Evolutionary conservation across 2,113 vertebrate genomes (phyloP).

Genomic region (Ranitomeya imitator): DNA sequence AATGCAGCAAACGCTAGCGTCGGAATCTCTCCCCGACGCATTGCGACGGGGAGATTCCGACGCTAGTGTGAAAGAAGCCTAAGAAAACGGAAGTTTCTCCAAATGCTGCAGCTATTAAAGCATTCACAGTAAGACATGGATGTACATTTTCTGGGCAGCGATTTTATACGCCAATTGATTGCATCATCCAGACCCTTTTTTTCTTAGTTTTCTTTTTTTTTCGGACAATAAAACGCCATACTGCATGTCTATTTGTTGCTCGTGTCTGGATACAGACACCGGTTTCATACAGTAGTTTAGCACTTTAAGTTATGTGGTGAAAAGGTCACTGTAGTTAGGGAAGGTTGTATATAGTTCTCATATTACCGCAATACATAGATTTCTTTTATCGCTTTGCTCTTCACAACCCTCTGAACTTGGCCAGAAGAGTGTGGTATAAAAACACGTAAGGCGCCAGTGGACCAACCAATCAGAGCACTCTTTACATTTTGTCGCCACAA

Average conservation of each 20-base stretch:
- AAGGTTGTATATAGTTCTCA: constrained; percentile 6
- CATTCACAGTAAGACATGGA: background rate
- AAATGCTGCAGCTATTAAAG: too few relatives aligned
- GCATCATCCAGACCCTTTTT: constrained; percentile 1
- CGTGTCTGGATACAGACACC: background rate
- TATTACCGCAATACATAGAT: background rate
- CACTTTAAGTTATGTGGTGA: constrained; percentile 25
- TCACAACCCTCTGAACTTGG: background rate
- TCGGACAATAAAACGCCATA: constrained; percentile 70
- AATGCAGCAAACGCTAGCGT: too few relatives aligned
- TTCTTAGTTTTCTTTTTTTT: constrained; percentile 71
- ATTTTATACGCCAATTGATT: background rate
- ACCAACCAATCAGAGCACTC: background rate
- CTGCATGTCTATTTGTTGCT: constrained; percentile 28
- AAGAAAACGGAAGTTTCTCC: background rate
- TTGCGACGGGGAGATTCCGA: too few relatives aligned
- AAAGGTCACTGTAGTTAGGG: background rate
- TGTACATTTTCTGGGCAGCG: background rate
- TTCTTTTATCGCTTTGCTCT: background rate
- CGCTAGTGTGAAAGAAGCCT: too few relatives aligned
- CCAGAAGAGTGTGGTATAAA: constrained; percentile 50
- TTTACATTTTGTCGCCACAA: background rate
- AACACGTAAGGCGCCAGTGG: background rate
- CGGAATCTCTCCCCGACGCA: too few relatives aligned
- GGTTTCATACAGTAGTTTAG: background rate